Percentiles rank a stretch among this genome's conserved stretches.
Evolutionary conservation across 2,113 vertebrate genomes (phyloP).

Genomic region (Riparia riparia): DNA sequence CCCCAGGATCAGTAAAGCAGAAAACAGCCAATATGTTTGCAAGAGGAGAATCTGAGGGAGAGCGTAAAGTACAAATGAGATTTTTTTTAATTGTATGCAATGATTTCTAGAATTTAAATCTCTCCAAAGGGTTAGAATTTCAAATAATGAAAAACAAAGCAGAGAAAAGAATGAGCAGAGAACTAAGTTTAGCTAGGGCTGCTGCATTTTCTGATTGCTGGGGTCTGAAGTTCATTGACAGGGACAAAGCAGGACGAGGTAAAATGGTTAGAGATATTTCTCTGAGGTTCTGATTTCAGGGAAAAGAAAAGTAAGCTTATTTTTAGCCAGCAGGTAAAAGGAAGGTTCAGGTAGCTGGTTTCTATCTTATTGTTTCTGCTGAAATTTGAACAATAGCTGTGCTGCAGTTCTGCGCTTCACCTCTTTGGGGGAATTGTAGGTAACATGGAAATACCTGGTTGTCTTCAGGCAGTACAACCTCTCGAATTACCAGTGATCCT

Average conservation of each 20-base stretch:
- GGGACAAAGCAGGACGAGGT: not conserved
- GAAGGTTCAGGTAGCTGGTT: not conserved
- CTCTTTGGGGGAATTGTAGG: not conserved
- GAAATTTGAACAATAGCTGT: not conserved
- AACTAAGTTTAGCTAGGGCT: not conserved
- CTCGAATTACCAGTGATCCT: constrained; percentile 33
- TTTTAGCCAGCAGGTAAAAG: not conserved
- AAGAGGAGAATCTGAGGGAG: not conserved
- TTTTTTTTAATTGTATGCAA: no score
- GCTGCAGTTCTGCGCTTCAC: not conserved
- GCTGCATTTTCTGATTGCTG: not conserved
- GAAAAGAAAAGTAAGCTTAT: not conserved
- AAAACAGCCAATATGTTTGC: not conserved
- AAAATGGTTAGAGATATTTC: not conserved
- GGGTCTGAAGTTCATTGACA: not conserved
- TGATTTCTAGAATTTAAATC: not conserved
- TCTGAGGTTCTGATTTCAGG: not conserved
- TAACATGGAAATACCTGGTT: constrained; percentile 15
- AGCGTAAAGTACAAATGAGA: not conserved
- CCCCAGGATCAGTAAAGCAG: not conserved
- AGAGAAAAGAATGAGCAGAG: not conserved
- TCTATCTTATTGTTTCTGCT: not conserved
- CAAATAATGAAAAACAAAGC: not conserved
- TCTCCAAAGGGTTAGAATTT: not conserved
- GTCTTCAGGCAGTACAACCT: constrained; percentile 3